Base-by-base conservation (phyloP, 2,113 vertebrate species). In the Mionectes macconnelli region DNA sequence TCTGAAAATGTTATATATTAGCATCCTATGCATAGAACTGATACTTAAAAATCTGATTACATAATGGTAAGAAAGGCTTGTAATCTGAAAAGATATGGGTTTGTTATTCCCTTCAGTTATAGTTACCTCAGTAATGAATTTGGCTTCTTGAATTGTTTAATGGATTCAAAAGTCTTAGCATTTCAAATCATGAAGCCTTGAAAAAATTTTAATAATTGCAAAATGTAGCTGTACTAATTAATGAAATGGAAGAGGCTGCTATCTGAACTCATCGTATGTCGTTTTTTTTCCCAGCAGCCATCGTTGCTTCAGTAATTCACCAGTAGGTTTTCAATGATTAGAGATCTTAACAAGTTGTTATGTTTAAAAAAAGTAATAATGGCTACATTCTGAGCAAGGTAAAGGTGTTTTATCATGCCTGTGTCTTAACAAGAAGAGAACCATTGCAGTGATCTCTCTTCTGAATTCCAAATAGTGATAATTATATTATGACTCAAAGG, bases 241-340 rank as follows among this genome's bases (percentile, higher is more conserved):
- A 78, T 80, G 28, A 96, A 82, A 68, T 83, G 39, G 69, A 70
- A 75, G 47, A 79, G 84, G 78, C 91, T 95, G 84, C 84, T 91
- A 1, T 88, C n/a, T 70, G 39, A 86, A 63, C 23, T 94, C 8
- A 39, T 17, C 72, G 6, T 55, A 16, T 47, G 14, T 64, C 9
- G 12, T 64, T 95, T 50, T 93, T 87, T 42, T 33, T 77, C 68
- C n/a, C 84, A 92, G 80, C 76, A 95, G 91, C 81, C 56, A 5
- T 73, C 84, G 60, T 96, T 50, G 97, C 98, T 98, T 98, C 97
- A 97, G 97, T 98, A 97, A 97, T 98, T 98, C 98, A 98, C 85
- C 98, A 98, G 96, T 98, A 98, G 98, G 98, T 98, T 98, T 98
- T 98, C 98, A 91, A 25, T 83, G 31, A 92, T 74, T 53, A 87